These are phyloP conservation scores for Pherbina coryleti DNA, from an alignment of 2,888 invertebrate genomes.

Conservation along the genomic window DNA sequence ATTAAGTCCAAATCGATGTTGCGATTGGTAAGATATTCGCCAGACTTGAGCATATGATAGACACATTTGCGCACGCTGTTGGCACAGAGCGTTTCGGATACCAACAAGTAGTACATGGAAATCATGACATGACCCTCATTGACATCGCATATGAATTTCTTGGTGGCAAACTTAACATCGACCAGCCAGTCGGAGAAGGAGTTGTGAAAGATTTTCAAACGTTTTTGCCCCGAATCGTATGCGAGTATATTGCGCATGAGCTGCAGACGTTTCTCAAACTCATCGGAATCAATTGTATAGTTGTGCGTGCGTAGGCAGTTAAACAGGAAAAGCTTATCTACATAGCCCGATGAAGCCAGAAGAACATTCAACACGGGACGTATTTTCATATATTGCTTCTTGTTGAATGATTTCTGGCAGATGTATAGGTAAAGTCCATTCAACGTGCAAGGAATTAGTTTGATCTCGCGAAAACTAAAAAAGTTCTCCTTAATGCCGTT, in stretches of 20 bases:
- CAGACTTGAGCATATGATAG: conserved; percentile 77
- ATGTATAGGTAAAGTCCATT: conserved; percentile 96
- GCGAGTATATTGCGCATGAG: conserved; percentile 75
- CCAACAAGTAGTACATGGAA: conserved; percentile 84
- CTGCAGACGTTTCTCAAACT: conserved; percentile 84
- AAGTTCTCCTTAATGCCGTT: conserved; percentile 95
- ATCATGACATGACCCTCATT: conserved; percentile 90
- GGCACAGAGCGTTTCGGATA: conserved; percentile 77
- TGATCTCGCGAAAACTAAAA: conserved; percentile 89
- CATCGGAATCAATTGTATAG: conserved; percentile 81
- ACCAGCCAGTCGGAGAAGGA: conserved; percentile 95
- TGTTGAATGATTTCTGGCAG: conserved; percentile 91
- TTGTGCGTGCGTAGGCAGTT: conserved; percentile 86
- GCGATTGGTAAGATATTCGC: conserved; percentile 73
- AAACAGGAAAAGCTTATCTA: conserved; percentile 85
- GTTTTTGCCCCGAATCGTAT: conserved; percentile 61
- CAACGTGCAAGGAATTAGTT: conserved; percentile 94
- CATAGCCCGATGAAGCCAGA: conserved; percentile 86
- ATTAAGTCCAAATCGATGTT: conserved; percentile 67
- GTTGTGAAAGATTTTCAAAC: conserved; percentile 85
- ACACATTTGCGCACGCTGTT: conserved; percentile 82
- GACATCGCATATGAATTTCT: conserved; percentile 90
- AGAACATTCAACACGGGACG: conserved; percentile 88
- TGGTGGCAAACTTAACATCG: conserved; percentile 98
- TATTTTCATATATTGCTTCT: conserved; percentile 88